Evolutionary conservation across 2,797 vertebrate genomes (phyloP).

Genomic region (Helostoma temminkii): DNA sequence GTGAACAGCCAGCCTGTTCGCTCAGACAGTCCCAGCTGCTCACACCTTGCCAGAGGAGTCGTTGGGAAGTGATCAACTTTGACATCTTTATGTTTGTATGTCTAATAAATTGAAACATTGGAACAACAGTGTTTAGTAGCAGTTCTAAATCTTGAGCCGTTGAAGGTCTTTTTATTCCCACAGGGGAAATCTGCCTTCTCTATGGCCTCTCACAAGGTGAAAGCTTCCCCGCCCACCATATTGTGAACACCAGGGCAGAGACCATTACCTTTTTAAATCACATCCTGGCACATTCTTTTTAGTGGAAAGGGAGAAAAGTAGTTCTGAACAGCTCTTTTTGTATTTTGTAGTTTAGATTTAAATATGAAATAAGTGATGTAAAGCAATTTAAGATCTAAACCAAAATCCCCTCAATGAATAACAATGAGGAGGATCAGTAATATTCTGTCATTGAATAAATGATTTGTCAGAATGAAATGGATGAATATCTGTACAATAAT

Average conservation of each 20-base stretch:
- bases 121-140: slow-evolving; percentile 16
- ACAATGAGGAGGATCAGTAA: neutral
- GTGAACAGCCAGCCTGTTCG: slow-evolving; percentile 6
- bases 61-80: slow-evolving; percentile 18
- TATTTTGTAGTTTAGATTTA: neutral
- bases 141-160: neutral
- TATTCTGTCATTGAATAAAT: neutral
- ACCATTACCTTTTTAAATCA: slow-evolving; percentile 21
- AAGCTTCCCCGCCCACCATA: neutral
- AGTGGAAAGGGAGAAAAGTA: neutral
- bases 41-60: slow-evolving; percentile 7
- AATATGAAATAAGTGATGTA: neutral
- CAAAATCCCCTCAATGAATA: neutral
- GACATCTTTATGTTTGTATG: slow-evolving; percentile 33
- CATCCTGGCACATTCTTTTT: neutral
- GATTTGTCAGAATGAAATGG: slow-evolving; percentile 3
- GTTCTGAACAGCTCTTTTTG: neutral
- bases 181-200: neutral
- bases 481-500: neutral
- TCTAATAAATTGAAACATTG: slow-evolving; percentile 20
- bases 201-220: neutral
- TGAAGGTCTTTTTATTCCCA: neutral
- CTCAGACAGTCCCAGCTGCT: slow-evolving; percentile 31
- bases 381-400: neutral
- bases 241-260: slow-evolving; percentile 3